Evolutionary conservation across 2,797 vertebrate genomes (phyloP).

Genomic region (Selene dorsalis): DNA sequence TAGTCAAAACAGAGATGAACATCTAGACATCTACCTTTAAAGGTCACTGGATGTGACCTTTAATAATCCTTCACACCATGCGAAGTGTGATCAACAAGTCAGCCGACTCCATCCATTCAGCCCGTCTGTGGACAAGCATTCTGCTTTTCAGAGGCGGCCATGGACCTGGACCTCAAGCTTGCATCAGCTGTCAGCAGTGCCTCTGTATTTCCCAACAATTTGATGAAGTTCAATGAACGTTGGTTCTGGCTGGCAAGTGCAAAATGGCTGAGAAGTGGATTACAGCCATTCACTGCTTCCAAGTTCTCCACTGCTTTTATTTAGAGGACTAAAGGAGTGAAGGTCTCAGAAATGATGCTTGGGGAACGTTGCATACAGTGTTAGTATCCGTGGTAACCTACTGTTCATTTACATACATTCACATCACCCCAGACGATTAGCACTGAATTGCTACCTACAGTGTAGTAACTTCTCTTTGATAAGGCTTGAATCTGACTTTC

Average conservation of each 20-base stretch:
- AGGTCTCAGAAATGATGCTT: conserved; percentile 14
- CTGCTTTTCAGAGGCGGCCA: background rate
- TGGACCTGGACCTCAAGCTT: background rate
- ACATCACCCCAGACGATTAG: background rate
- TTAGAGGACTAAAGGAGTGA: background rate
- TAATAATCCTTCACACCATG: background rate
- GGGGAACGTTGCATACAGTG: background rate
- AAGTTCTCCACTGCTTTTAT: conserved; percentile 22
- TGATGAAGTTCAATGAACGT: conserved; percentile 28
- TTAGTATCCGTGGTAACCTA: conserved; percentile 3
- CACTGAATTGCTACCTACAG: background rate
- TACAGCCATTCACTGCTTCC: conserved; percentile 21
- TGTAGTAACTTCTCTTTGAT: background rate
- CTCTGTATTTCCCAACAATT: conserved; percentile 22
- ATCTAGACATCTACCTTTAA: background rate
- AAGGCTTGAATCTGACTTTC: background rate
- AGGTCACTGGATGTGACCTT: background rate
- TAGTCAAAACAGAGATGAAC: too few relatives aligned
- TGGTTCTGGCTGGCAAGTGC: conserved; percentile 29
- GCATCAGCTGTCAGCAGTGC: background rate
- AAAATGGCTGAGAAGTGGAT: conserved; percentile 38
- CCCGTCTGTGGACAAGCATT: background rate
- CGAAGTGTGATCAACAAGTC: background rate
- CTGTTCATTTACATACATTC: conserved; percentile 12
- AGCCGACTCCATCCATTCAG: background rate